Percentiles rank a stretch among this genome's conserved stretches.
Evolutionary conservation across 2,113 vertebrate species (phyloP).

Genomic region (Tachycineta bicolor): DNA sequence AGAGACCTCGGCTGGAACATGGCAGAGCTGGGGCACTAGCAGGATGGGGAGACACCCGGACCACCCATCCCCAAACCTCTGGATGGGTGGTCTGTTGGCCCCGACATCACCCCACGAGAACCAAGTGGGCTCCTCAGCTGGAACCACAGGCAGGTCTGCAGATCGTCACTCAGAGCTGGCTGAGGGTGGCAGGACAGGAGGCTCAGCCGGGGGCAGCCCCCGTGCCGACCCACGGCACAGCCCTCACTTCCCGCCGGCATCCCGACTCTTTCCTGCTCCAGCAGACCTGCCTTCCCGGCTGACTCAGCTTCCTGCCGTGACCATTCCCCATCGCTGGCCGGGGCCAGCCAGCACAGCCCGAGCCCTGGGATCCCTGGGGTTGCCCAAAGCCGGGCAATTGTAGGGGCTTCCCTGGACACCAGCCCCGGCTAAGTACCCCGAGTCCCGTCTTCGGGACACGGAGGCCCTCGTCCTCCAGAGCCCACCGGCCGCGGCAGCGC

Average conservation of each 20-base stretch:
- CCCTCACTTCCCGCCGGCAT: background rate
- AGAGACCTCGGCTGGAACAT: background rate
- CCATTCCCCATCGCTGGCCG: background rate
- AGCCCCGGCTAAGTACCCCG: background rate
- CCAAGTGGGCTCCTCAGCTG: background rate
- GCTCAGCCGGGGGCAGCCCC: background rate
- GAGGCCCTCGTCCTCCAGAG: background rate
- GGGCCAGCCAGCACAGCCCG: background rate
- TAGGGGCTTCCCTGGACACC: background rate
- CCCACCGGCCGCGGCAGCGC: background rate
- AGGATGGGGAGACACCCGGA: background rate
- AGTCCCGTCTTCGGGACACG: background rate
- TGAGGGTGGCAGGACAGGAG: background rate
- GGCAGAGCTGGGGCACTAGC: background rate
- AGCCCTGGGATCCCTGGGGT: background rate
- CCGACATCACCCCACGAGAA: background rate
- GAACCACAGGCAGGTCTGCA: background rate
- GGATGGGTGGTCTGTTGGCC: background rate
- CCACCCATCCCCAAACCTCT: background rate
- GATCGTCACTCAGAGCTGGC: background rate
- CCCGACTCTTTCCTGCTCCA: background rate
- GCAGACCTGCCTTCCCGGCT: background rate
- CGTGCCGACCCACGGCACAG: background rate
- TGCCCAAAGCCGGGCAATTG: background rate
- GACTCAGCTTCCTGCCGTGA: constrained; percentile 21